Conservation (phyloP, 2,113 vertebrate species). For the Scopus umbretta region DNA sequence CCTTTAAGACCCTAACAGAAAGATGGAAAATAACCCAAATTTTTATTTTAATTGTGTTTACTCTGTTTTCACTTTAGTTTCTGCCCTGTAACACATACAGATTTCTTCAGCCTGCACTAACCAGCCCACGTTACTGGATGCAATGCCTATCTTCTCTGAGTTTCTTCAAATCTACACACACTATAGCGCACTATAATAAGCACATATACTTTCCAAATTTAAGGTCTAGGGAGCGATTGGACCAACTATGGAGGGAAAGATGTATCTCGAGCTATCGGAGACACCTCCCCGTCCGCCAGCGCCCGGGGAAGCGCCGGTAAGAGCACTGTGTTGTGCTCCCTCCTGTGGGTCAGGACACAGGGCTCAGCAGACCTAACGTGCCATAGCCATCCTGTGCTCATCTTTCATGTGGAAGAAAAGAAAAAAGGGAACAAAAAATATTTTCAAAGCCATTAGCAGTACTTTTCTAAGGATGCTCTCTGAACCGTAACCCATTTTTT, state of each 20-base stretch:
- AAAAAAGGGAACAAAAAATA: neutral
- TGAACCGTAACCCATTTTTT: neutral
- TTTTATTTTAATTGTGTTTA: neutral
- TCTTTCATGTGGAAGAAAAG: neutral
- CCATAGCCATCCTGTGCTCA: neutral
- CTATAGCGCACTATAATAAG: neutral
- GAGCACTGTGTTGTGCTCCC: neutral
- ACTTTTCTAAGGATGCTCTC: neutral
- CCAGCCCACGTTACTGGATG: neutral
- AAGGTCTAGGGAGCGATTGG: neutral
- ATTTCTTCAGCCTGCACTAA: neutral
- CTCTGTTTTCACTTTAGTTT: neutral
- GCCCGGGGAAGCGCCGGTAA: accelerated
- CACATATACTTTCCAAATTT: neutral
- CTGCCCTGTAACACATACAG: neutral
- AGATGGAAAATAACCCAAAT: neutral
- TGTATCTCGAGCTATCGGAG: neutral
- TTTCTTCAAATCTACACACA: neutral
- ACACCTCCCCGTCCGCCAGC: accelerated
- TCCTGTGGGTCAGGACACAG: neutral
- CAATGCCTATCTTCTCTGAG: neutral
- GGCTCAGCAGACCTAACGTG: neutral
- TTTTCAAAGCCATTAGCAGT: neutral
- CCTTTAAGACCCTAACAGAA: neutral
- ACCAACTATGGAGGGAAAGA: neutral